Percentiles rank a stretch among this genome's conserved stretches.
Conservation (phyloP, 2,113 vertebrate genomes). For the Hippocampus abdominalis region DNA sequence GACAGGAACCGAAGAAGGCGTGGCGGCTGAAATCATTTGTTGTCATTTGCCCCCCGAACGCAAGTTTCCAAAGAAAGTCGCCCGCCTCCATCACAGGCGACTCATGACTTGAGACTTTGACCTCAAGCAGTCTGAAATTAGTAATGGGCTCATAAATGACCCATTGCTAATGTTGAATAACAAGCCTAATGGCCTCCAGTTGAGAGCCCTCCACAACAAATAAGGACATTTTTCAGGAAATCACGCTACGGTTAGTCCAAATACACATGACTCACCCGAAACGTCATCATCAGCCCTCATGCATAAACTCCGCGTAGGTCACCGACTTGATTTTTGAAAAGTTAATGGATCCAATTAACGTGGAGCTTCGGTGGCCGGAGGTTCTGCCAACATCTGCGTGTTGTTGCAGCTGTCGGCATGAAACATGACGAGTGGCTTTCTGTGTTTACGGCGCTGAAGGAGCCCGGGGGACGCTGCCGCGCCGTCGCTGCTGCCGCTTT, state of each 20-base stretch:
- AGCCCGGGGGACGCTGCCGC: background rate
- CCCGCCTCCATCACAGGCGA: constrained; percentile 3
- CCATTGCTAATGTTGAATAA: constrained; percentile 34
- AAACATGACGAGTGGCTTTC: constrained; percentile 28
- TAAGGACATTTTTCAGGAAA: constrained; percentile 28
- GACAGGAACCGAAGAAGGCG: background rate
- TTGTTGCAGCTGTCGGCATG: constrained; percentile 38
- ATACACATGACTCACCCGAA: constrained; percentile 40
- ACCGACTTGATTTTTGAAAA: constrained; percentile 36
- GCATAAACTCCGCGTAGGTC: constrained; percentile 42
- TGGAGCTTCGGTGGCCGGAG: constrained; percentile 13
- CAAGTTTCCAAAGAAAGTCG: constrained; percentile 26
- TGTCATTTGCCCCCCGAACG: constrained; percentile 31
- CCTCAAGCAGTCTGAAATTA: constrained; percentile 24
- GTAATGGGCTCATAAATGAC: constrained; percentile 23
- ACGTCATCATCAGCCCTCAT: constrained; percentile 40
- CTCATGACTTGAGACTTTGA: constrained; percentile 23
- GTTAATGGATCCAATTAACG: constrained; percentile 36
- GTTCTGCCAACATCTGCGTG: constrained; percentile 42
- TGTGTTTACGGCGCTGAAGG: constrained; percentile 19
- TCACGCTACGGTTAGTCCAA: constrained; percentile 36
- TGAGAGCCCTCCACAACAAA: constrained; percentile 43
- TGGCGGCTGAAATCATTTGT: constrained; percentile 22
- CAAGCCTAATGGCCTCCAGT: constrained; percentile 21
- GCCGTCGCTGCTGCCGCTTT: background rate